Percentiles rank a stretch among this genome's conserved stretches.
Conservation (phyloP, 2,113 vertebrate species). For the Anguilla rostrata region DNA sequence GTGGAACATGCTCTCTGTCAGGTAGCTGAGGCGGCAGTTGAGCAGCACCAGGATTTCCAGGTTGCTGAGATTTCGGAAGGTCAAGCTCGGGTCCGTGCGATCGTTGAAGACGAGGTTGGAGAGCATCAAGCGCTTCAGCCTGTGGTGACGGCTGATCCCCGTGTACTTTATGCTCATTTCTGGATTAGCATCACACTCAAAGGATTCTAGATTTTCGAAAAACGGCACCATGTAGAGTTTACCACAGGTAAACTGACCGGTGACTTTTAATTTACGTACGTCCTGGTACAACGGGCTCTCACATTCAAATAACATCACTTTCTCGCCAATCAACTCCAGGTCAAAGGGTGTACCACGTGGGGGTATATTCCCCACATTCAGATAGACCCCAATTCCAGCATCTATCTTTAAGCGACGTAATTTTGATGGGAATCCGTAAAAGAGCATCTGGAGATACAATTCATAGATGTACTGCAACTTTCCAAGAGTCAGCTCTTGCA, state of each 20-base stretch:
- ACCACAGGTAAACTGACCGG: neutral
- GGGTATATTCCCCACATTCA: neutral
- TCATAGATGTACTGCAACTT: slow-evolving; percentile 34
- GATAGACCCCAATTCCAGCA: slow-evolving; percentile 25
- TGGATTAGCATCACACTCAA: slow-evolving; percentile 21
- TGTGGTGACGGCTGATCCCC: slow-evolving; percentile 25
- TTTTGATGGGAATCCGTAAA: slow-evolving; percentile 32
- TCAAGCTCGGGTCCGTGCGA: slow-evolving; percentile 9
- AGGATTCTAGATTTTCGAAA: slow-evolving; percentile 38
- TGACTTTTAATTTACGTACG: slow-evolving; percentile 34
- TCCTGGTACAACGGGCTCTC: slow-evolving; percentile 13
- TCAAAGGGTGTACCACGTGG: slow-evolving; percentile 18
- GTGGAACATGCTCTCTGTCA: slow-evolving; percentile 38
- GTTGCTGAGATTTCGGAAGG: slow-evolving; percentile 36
- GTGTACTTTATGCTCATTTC: slow-evolving; percentile 19
- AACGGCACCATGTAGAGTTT: neutral
- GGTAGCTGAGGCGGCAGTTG: slow-evolving; percentile 40
- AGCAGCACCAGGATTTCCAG: slow-evolving; percentile 36
- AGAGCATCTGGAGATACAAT: slow-evolving; percentile 29
- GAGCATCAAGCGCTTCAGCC: slow-evolving; percentile 44
- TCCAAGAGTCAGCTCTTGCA: slow-evolving; percentile 39
- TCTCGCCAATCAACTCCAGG: slow-evolving; percentile 16
- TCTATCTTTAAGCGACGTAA: slow-evolving; percentile 39
- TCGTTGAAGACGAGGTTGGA: slow-evolving; percentile 37
- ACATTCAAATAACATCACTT: neutral